phyloP scores from a whole-genome alignment of 2,888 invertebrate species.

The Coremacera marginata region DNA sequence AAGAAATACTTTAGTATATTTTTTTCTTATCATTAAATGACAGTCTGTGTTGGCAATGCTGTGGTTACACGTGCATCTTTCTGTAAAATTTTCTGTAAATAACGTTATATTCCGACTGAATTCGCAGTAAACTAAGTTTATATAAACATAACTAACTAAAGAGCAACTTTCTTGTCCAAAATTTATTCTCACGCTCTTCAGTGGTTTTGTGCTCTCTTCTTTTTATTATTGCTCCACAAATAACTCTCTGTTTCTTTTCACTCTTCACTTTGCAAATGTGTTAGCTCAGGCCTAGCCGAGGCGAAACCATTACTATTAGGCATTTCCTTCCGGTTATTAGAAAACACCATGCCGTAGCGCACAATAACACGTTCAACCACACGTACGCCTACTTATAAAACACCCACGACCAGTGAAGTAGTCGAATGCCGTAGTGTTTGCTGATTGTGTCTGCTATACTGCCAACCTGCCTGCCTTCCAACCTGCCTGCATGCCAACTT shows the following conservation, averaged over 20 bases:
- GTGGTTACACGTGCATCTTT: neutral
- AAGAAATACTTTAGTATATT: too few relatives aligned
- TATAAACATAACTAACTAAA: neutral
- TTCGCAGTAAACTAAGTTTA: too few relatives aligned
- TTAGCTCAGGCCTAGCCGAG: neutral
- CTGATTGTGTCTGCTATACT: neutral
- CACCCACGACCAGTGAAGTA: neutral
- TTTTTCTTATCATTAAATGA: neutral
- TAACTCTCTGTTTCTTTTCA: too few relatives aligned
- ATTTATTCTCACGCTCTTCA: neutral
- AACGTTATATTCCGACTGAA: too few relatives aligned
- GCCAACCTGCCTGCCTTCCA: too few relatives aligned
- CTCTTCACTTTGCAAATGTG: neutral
- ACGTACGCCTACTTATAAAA: neutral
- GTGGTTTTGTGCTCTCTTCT: neutral
- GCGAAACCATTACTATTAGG: conserved; percentile 5
- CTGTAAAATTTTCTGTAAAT: too few relatives aligned
- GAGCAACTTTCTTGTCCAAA: neutral
- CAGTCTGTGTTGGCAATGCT: neutral
- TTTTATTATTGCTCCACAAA: neutral
- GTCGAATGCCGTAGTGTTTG: neutral
- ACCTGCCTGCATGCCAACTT: neutral
- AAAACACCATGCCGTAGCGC: neutral
- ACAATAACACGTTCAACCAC: neutral
- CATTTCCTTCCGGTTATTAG: conserved; percentile 19